Base-by-base conservation (phyloP, 2,888 invertebrate genomes). In the Palloptera scutellata region DNA sequence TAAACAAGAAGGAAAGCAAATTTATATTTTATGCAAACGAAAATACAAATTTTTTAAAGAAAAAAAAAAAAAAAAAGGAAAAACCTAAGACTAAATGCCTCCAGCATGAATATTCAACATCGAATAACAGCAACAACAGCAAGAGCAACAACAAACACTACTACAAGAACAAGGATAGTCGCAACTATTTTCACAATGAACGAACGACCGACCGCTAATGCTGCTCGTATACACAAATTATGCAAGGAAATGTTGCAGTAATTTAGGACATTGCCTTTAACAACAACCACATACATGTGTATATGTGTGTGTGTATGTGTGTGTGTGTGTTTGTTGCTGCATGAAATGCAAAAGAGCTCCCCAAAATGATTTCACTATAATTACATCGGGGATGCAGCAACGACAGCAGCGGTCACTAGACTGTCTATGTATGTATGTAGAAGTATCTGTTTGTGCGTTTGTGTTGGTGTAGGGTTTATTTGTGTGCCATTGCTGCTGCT, bases 91-190 rank as follows among this genome's bases (percentile, higher is more conserved):
- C 2, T 6, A 66, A 66, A 54, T 45, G 64, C 53, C 71, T 61
- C 66, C 54, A 71, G 72, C 76, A 77, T 79, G 77, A 77, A 79
- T 77, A 79, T 80, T 73, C 76, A 77, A 45, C 43, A 52, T 10
- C 15, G 19, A 19, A 41, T 9, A 13, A 61, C 15, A 13, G 13
- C 9, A 52, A 40, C 20, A n/a, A n/a, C n/a, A n/a, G n/a, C n/a
- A 51, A 51, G 30, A 61, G 43, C 52, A 62, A 53, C 62, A 53
- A 42, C 42, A n/a, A n/a, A n/a, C n/a, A n/a, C n/a, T n/a, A n/a
- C n/a, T n/a, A n/a, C n/a, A 30, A 6, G 6, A 30, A 30, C 30
- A 30, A 30, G 30, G 20, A 43, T 9, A 60, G 13, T 48, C 42
- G 41, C 43, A 42, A 59, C 41, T 42, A 42, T 15, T 13, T 19